Evolutionary conservation across 2,797 vertebrate genomes (phyloP), one percentile per base, ranked within the genome.

Genomic region (Dromococcyx pavoninus): DNA sequence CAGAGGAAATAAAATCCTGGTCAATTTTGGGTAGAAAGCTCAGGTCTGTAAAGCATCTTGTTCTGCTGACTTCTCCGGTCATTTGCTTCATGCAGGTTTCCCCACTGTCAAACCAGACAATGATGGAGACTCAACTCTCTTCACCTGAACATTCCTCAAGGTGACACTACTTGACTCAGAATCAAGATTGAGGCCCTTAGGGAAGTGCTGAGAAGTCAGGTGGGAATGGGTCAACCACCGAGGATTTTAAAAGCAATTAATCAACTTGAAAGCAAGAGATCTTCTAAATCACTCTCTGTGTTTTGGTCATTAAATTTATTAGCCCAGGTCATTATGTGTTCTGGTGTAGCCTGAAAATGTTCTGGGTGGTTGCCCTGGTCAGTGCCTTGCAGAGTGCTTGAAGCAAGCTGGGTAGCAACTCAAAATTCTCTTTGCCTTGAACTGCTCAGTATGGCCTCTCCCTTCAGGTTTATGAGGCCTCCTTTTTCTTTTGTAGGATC

Each of bases 221-320:
- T 65, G 37, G 43, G 61, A 92, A 84, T 61, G 37, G 32, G 50
- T 50, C 22, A 67, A 35, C 37, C 57, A 39, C 61, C 62, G 60
- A 79, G 43, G 56, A 76, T 57, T 92, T 94, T 78, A 82, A 91
- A 91, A 87, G 46, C 67, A 65, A 27, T 78, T 75, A 87, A 79
- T 64, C 24, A 92, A 56, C 27, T 66, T 62, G 37, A 54, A 28
- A 78, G 41, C 16, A 85, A 58, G 92, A 73, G 17, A 58, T 57
- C 23, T 32, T 82, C 60, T 56, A 73, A 91, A 74, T 80, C 46
- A 57, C 50, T 69, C 44, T 41, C n/a, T 60, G 33, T 44, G 15
- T 50, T 88, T 5, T 33, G 3, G 46, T 67, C 82, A 41, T 70
- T 73, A 48, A 51, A 19, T 8, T 64, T 70, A 70, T 73, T 74